These are phyloP conservation scores for Haemorhous mexicanus DNA, from an alignment of 2,113 vertebrate species.

Conservation along the genomic window DNA sequence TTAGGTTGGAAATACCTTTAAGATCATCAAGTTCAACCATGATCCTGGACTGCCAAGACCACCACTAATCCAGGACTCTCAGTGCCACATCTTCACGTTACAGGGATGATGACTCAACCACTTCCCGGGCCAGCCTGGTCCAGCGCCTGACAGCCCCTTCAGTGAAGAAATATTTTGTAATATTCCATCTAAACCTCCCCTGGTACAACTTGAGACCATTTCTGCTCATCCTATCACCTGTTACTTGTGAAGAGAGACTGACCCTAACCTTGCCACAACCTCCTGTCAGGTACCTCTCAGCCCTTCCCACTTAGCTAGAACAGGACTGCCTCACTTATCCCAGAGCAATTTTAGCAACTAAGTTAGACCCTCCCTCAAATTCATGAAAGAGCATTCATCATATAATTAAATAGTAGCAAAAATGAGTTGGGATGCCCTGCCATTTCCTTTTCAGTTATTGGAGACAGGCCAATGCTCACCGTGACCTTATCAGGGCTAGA, in stretches of 20 bases:
- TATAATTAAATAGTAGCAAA: background rate
- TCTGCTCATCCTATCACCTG: background rate
- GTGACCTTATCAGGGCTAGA: background rate
- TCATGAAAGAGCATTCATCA: background rate
- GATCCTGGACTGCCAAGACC: background rate
- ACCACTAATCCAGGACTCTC: background rate
- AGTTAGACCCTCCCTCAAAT: background rate
- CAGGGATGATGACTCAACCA: background rate
- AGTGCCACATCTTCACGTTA: fast-evolving
- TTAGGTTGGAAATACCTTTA: background rate
- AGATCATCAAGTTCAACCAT: background rate
- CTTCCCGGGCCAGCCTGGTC: background rate
- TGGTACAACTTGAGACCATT: background rate
- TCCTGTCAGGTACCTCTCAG: background rate
- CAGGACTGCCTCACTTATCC: background rate
- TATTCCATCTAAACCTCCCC: background rate
- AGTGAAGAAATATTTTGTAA: background rate
- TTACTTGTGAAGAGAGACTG: background rate
- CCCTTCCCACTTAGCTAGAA: background rate
- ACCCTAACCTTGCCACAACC: fast-evolving
- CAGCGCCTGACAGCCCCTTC: background rate
- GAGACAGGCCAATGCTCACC: background rate
- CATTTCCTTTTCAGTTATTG: background rate
- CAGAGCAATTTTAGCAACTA: background rate
- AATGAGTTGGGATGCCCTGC: background rate